phyloP scores from a whole-genome alignment of 2,888 invertebrate genomes.

The Sipha maydis region DNA sequence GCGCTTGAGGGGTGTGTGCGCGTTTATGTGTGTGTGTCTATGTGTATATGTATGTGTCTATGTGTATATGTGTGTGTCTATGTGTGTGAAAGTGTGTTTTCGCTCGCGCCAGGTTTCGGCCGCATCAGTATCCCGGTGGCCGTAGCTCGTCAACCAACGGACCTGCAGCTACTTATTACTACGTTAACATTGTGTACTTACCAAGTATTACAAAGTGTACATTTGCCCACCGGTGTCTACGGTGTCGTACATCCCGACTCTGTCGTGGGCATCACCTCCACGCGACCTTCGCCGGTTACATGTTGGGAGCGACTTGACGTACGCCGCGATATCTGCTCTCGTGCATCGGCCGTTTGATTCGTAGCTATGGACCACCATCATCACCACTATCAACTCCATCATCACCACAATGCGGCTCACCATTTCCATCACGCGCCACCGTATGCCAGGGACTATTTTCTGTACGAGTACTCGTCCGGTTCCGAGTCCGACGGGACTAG shows the following conservation, averaged over 20 bases:
- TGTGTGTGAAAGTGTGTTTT: background rate
- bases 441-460: slow-evolving; percentile 50
- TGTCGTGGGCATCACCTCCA: too few species aligned
- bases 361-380: slow-evolving; percentile 35
- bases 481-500: slow-evolving; percentile 53
- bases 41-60: too few species aligned
- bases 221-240: background rate
- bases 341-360: background rate
- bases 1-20: too few species aligned
- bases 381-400: slow-evolving; percentile 36
- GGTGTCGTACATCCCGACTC: background rate
- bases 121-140: background rate
- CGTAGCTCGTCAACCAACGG: background rate
- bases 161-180: background rate
- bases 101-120: background rate
- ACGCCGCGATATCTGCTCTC: background rate
- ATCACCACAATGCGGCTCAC: slow-evolving; percentile 16
- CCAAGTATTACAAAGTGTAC: background rate
- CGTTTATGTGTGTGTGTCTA: too few species aligned
- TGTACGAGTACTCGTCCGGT: slow-evolving; percentile 57
- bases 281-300: background rate
- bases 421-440: slow-evolving; percentile 44
- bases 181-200: too few species aligned
- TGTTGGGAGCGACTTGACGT: background rate
- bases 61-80: too few species aligned